Evolutionary conservation across 2,113 vertebrate genomes (phyloP).

Genomic region (Brienomyrus brachyistius): DNA sequence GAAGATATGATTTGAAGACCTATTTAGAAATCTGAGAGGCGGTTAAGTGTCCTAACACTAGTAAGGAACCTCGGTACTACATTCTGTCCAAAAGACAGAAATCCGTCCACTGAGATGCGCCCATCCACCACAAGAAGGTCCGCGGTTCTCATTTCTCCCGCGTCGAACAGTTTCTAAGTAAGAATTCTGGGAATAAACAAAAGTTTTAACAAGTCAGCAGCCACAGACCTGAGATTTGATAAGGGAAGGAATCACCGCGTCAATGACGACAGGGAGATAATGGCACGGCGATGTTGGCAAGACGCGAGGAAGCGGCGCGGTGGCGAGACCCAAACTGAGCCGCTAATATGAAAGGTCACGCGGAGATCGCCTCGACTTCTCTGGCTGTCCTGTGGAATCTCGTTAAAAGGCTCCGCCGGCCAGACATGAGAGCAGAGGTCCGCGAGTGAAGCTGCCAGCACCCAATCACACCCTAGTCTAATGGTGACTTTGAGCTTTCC

Average conservation of each 20-base stretch:
- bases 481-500: constrained; percentile 12
- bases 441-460: neutral
- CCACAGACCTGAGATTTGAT: neutral
- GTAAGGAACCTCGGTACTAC: constrained; percentile 37
- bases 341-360: constrained; percentile 7
- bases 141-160: neutral
- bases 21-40: constrained; percentile 59
- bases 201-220: neutral
- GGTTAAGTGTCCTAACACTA: constrained; percentile 62
- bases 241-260: neutral
- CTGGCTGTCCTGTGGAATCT: constrained; percentile 6
- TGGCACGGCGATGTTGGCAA: neutral
- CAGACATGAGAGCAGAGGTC: constrained; percentile 1
- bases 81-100: constrained; percentile 21
- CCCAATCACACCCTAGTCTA: neutral
- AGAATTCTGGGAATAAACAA: neutral
- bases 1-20: constrained; percentile 47
- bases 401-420: neutral
- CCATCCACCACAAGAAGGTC: constrained; percentile 47
- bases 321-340: constrained; percentile 3
- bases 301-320: neutral
- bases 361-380: neutral
- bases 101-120: constrained; percentile 46
- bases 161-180: neutral
- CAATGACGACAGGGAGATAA: constrained; percentile 1